phyloP scores from a whole-genome alignment of 2,113 vertebrate species.

The Gambusia holbrooki region DNA sequence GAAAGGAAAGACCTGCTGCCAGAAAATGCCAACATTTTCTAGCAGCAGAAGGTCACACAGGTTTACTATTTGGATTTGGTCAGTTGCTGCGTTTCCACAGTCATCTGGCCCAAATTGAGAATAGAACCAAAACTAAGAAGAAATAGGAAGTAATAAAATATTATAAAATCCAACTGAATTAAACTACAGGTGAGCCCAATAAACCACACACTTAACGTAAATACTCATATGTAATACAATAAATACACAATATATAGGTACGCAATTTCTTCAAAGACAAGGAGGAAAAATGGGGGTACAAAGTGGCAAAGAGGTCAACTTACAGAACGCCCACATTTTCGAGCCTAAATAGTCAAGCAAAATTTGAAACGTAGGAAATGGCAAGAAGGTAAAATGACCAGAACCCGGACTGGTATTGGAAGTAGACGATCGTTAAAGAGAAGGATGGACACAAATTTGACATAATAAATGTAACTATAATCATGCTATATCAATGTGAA shows the following conservation, averaged over 20 bases:
- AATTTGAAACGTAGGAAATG: not conserved
- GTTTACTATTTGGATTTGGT: too few relatives aligned
- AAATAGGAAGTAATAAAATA: too few relatives aligned
- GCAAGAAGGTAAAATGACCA: not conserved
- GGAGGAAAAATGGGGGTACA: not conserved
- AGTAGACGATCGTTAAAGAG: too few relatives aligned
- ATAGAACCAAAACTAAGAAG: too few relatives aligned
- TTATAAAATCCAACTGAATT: not conserved
- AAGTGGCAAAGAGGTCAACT: not conserved
- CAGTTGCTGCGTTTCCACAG: too few relatives aligned
- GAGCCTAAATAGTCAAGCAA: not conserved
- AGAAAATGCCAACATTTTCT: too few relatives aligned
- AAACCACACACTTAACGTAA: not conserved
- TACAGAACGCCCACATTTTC: not conserved
- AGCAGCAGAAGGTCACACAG: too few relatives aligned
- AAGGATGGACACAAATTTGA: too few relatives aligned
- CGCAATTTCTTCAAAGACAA: too few relatives aligned
- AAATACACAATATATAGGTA: not conserved
- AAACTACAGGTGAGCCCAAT: not conserved
- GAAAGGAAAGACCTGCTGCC: too few relatives aligned
- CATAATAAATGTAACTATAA: not conserved
- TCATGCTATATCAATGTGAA: not conserved
- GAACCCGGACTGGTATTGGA: too few relatives aligned
- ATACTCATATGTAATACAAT: not conserved
- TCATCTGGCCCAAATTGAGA: too few relatives aligned